Evolutionary conservation across 2,113 vertebrate genomes (phyloP).

Genomic region (Dissostichus mawsoni): DNA sequence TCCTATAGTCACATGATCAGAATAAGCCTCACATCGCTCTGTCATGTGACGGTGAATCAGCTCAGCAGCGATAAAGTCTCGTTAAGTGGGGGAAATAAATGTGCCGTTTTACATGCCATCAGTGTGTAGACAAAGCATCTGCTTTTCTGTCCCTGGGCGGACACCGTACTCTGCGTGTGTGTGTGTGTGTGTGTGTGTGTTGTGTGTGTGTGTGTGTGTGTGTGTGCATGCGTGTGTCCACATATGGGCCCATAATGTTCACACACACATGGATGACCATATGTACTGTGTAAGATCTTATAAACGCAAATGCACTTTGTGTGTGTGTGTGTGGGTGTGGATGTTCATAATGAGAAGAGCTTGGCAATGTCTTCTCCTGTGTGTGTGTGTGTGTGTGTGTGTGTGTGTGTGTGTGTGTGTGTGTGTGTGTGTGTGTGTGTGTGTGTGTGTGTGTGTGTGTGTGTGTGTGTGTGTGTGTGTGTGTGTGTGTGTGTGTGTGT

Average conservation of each 20-base stretch:
- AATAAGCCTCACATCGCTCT: too few relatives aligned
- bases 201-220: conserved; percentile 11
- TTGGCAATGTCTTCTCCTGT: too few relatives aligned
- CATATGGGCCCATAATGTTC: conserved; percentile 8
- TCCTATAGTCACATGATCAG: too few relatives aligned
- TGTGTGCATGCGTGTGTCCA: conserved; percentile 10
- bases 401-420: too few relatives aligned
- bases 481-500: too few relatives aligned
- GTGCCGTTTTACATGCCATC: conserved; percentile 37
- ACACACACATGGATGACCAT: conserved; percentile 22
- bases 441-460: too few relatives aligned
- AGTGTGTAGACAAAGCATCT: conserved; percentile 69
- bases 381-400: too few relatives aligned
- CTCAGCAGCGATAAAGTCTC: conserved; percentile 2
- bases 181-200: conserved; percentile 14
- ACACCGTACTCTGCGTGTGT: conserved; percentile 31
- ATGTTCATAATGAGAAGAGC: too few relatives aligned
- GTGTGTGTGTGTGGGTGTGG: too few relatives aligned
- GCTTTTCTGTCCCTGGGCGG: conserved; percentile 64
- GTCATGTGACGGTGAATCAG: too few relatives aligned
- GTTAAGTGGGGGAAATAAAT: conserved; percentile 50
- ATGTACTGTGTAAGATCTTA: conserved; percentile 40
- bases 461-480: too few relatives aligned
- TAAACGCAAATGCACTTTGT: neutral
- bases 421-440: too few relatives aligned